Conservation (phyloP, 2,113 vertebrate species). For the Uria lomvia region DNA sequence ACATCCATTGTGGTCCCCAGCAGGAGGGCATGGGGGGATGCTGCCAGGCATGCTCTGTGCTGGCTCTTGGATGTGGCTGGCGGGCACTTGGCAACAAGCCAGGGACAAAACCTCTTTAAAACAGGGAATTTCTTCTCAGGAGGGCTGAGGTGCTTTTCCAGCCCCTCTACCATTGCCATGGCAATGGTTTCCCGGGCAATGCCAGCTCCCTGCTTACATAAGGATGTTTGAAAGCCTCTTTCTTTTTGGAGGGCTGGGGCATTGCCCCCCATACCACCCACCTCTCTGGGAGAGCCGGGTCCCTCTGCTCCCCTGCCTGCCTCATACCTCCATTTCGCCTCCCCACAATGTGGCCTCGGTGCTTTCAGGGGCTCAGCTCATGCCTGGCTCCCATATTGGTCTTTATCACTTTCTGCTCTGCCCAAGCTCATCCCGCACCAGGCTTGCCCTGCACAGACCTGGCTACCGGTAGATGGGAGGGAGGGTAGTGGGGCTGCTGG, state of each 20-base stretch:
- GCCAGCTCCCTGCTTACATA: conserved; percentile 42
- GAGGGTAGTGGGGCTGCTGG: background rate
- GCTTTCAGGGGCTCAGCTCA: rapidly evolving
- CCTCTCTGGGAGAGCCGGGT: background rate
- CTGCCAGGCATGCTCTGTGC: background rate
- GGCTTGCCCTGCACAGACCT: background rate
- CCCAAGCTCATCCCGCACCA: background rate
- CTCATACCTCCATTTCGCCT: background rate
- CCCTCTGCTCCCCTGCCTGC: background rate
- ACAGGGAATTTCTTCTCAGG: conserved; percentile 50
- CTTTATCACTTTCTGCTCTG: background rate
- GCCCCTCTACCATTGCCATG: conserved; percentile 66
- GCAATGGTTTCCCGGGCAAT: conserved; percentile 61
- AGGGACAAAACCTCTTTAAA: conserved; percentile 41
- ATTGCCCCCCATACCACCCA: background rate
- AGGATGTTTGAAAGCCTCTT: conserved; percentile 50
- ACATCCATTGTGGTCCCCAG: rapidly evolving
- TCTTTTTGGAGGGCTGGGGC: background rate
- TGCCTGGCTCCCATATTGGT: background rate
- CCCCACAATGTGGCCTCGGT: rapidly evolving
- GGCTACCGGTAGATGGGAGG: background rate
- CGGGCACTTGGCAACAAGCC: background rate
- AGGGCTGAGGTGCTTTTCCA: conserved; percentile 17
- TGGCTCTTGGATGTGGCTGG: background rate
- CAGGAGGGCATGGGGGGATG: background rate